These are phyloP conservation scores for Puffinus mauretanicus DNA, from an alignment of 2,113 vertebrate genomes.

Conservation along the genomic window DNA sequence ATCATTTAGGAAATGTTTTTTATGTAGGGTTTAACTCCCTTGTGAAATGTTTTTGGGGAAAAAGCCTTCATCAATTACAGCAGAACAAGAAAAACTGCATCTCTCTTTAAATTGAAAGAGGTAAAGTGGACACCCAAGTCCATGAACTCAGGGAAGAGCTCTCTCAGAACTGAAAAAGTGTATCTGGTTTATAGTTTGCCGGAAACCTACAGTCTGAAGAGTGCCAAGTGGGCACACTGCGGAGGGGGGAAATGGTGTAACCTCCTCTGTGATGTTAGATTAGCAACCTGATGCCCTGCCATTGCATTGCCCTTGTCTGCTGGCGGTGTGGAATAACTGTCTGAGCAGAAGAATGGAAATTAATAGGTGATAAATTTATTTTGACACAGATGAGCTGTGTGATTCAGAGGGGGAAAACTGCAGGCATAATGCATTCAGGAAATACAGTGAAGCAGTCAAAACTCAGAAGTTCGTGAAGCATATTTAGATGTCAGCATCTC, in stretches of 20 bases:
- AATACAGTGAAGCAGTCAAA: neutral
- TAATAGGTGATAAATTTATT: neutral
- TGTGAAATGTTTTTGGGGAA: neutral
- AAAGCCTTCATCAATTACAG: neutral
- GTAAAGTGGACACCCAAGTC: neutral
- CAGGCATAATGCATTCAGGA: neutral
- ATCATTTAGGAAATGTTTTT: neutral
- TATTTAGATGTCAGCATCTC: constrained; percentile 8
- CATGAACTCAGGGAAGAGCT: neutral
- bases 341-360: neutral
- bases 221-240: neutral
- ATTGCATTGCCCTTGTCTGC: neutral
- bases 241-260: neutral
- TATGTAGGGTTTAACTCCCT: neutral
- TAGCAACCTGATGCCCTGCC: neutral
- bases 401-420: neutral
- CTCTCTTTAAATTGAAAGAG: neutral
- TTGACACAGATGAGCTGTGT: neutral
- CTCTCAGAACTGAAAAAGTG: neutral
- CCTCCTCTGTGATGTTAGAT: neutral
- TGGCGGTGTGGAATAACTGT: neutral
- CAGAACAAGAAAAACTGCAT: neutral
- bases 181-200: neutral
- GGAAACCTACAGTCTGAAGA: neutral
- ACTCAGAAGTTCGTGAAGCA: neutral